phyloP scores from a whole-genome alignment of 1,140 invertebrate genomes.

The Glomeris maerens region DNA sequence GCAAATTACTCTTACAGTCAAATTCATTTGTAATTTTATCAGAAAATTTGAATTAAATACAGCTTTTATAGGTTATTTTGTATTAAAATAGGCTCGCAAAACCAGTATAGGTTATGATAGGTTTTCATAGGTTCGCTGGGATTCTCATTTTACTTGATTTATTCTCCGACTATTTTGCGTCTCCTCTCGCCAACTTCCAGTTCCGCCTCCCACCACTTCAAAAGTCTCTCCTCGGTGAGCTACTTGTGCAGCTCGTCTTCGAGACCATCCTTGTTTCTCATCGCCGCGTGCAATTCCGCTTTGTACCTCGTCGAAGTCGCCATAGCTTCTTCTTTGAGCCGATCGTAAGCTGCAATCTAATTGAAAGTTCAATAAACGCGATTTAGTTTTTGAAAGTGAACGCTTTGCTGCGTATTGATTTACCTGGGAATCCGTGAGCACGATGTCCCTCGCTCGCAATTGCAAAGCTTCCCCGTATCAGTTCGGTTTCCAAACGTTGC shows the following conservation, averaged over 20 bases:
- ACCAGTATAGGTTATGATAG: too few relatives aligned
- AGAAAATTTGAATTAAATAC: too few relatives aligned
- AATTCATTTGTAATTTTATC: too few relatives aligned
- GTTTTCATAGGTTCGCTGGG: too few relatives aligned
- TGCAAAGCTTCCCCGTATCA: conserved; percentile 70
- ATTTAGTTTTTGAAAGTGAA: conserved; percentile 9
- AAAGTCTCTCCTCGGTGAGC: conserved; percentile 73
- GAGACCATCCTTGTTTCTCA: conserved; percentile 87
- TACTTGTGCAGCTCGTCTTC: conserved; percentile 82
- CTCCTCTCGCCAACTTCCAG: conserved; percentile 84
- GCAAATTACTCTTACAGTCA: too few relatives aligned
- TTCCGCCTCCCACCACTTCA: conserved; percentile 81
- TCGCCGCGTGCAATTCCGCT: conserved; percentile 86
- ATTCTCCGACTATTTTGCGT: conserved; percentile 86
- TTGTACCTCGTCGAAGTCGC: conserved; percentile 76
- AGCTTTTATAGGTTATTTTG: too few relatives aligned
- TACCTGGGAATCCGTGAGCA: conserved; percentile 84
- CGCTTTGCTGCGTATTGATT: conserved; percentile 4
- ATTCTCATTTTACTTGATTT: conserved; percentile 48
- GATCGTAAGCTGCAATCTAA: conserved; percentile 89
- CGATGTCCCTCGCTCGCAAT: conserved; percentile 72
- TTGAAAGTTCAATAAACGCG: conserved; percentile 14
- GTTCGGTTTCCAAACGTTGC: conserved; percentile 61
- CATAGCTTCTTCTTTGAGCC: conserved; percentile 88
- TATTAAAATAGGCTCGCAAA: too few relatives aligned